Evolutionary conservation across 2,797 vertebrate genomes (phyloP), one percentile per base, ranked within the genome.

Genomic region (Alauda arvensis): DNA sequence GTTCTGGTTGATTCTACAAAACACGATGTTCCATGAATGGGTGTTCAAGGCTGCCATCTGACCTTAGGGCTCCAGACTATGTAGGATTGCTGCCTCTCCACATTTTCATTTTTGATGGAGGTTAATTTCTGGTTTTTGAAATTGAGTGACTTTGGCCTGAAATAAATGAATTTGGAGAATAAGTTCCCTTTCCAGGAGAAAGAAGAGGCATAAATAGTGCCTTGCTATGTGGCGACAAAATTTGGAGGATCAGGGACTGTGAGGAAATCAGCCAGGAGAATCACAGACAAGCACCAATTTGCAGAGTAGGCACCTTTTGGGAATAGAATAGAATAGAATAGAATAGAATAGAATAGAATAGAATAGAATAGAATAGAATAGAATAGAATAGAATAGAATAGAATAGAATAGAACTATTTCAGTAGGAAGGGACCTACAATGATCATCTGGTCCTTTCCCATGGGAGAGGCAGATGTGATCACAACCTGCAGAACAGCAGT

Each of bases 401-500:
- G 60, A 28, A 3, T 23, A 39, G 75, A 46, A 17, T 2, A 23
- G 60, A 26, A 17, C 29, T 39, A 9, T 78, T 77, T 55, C 14
- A 51, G 3, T 13, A 18, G 11, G 11, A 49, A 31, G 10, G 9
- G 34, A 53, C 8, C 14, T 51, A 8, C 31, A 70, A 1, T 1
- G 5, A 33, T 29, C 33, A 56, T 9, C 37, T n/a, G 13, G 21
- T 56, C 33, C 21, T 56, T 90, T 77, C 26, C 26, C 14, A 18
- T 2, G 33, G 25, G 29, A 59, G 6, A 67, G 1, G 6, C 51
- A 68, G 59, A 33, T 40, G 21, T 51, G 10, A 29, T 19, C 5
- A 18, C 0, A 63, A 12, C 19, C 24, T 4, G 0, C 20, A 72
- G 46, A n/a, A 33, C 40, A 69, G 46, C 0, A 0, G 14, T 49